These are phyloP conservation scores for Murina feae DNA, from an alignment of 2,113 vertebrate genomes.

Conservation along the genomic window DNA sequence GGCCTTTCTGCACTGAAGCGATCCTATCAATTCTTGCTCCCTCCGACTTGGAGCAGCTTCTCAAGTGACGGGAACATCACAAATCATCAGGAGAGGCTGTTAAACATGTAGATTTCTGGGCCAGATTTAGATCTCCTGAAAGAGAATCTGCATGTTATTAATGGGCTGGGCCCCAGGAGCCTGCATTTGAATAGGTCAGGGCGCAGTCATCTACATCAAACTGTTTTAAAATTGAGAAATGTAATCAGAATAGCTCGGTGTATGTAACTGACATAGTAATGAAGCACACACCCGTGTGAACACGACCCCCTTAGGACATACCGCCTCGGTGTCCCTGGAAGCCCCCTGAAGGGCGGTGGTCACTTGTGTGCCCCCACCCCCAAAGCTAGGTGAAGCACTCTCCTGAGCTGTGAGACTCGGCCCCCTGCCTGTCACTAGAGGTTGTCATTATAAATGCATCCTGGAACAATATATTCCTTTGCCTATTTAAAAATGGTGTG, in stretches of 20 bases:
- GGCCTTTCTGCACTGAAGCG: not conserved
- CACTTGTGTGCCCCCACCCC: accelerated
- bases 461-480: not conserved
- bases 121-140: not conserved
- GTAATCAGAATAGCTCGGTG: not conserved
- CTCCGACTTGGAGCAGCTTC: not conserved
- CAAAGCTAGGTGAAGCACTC: not conserved
- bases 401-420: not conserved
- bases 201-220: not conserved
- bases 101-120: not conserved
- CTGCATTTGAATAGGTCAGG: not conserved
- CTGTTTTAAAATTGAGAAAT: not conserved
- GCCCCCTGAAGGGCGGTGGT: not conserved
- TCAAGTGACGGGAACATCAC: not conserved
- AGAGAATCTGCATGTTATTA: constrained; percentile 26
- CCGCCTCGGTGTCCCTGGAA: not conserved
- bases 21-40: not conserved
- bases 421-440: not conserved
- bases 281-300: not conserved
- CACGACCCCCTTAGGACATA: not conserved
- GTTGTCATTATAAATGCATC: not conserved
- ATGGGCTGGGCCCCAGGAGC: not conserved
- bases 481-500: not conserved
- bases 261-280: not conserved
- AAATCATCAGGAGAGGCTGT: not conserved